Conservation (phyloP, 2,113 vertebrate species). For the Suricata suricatta region DNA sequence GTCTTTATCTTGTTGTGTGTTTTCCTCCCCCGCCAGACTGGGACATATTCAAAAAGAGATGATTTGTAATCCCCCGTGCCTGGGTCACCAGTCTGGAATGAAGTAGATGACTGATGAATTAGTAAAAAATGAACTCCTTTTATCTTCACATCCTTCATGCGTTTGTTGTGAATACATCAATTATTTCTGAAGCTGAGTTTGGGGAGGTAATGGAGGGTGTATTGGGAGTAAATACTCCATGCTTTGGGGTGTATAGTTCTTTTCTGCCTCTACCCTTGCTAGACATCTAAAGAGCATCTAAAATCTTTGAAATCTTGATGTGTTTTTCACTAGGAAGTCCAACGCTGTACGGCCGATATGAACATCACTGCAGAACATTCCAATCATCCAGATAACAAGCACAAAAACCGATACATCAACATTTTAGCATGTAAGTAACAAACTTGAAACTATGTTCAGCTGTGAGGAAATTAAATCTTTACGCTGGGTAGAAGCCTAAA, state of each 20-base stretch:
- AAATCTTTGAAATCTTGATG: not conserved
- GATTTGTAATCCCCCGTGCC: not conserved
- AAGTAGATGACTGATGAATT: not conserved
- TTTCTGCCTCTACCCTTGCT: not conserved
- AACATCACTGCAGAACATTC: constrained; percentile 99
- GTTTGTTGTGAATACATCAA: not conserved
- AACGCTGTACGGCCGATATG: constrained; percentile 95
- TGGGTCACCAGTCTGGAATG: not conserved
- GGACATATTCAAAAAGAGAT: not conserved
- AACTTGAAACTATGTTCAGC: not conserved
- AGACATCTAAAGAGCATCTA: not conserved
- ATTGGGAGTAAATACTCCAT: not conserved
- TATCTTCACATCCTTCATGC: not conserved
- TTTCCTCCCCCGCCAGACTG: not conserved
- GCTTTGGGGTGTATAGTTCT: not conserved
- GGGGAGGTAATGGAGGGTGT: not conserved
- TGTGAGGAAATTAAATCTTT: not conserved
- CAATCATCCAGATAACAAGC: constrained; percentile 99
- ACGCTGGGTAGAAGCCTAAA: not conserved
- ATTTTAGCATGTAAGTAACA: constrained; percentile 97
- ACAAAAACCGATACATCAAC: constrained; percentile 99
- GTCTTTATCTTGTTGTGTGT: not conserved
- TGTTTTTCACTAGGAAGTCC: constrained; percentile 91
- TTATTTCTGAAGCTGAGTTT: not conserved
- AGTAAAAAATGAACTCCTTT: not conserved